Conservation (phyloP, 2,888 invertebrate genomes). For the Sepioteuthis lessoniana region DNA sequence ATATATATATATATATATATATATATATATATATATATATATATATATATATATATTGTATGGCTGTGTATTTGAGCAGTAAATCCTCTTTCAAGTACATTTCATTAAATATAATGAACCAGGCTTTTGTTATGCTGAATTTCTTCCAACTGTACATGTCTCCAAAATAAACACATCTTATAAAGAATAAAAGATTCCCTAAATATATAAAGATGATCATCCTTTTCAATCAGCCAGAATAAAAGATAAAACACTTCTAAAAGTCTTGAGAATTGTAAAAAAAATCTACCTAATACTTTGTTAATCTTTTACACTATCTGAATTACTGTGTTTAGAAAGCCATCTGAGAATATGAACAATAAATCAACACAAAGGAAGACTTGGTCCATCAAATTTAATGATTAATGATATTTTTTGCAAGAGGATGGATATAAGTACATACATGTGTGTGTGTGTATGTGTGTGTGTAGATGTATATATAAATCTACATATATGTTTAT, state of each 20-base stretch:
- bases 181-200: background rate
- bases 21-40: background rate
- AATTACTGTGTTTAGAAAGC: background rate
- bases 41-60: too few relatives aligned
- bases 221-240: too few relatives aligned
- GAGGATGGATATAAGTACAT: background rate
- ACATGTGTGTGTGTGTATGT: too few relatives aligned
- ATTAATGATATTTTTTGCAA: background rate
- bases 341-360: background rate
- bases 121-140: background rate
- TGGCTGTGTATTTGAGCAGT: background rate
- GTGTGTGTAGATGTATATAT: too few relatives aligned
- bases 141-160: background rate
- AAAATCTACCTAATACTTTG: too few relatives aligned
- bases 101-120: background rate
- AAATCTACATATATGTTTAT: too few relatives aligned
- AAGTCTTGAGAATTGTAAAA: too few relatives aligned
- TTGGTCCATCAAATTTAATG: background rate
- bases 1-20: background rate
- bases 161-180: background rate
- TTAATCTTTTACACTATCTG: background rate
- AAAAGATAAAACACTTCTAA: too few relatives aligned
- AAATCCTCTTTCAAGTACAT: background rate
- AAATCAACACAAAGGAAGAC: background rate
- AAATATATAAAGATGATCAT: background rate